Evolutionary conservation across 2,888 invertebrate genomes (phyloP).

Genomic region (Drosophila nr. medialis): DNA sequence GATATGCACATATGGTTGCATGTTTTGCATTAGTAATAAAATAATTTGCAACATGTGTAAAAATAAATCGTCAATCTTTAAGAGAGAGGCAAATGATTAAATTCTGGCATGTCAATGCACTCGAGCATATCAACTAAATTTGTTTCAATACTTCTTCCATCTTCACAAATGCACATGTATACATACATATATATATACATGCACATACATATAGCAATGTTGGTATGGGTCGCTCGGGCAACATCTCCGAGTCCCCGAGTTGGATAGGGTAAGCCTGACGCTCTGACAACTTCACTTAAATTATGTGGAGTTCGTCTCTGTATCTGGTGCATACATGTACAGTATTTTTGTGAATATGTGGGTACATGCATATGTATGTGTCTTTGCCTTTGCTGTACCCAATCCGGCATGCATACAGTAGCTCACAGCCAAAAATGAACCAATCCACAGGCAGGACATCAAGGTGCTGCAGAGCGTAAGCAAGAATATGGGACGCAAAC

Average conservation of each 20-base stretch:
- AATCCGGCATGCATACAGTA: slow-evolving; percentile 9
- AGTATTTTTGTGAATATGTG: slow-evolving; percentile 13
- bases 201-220: slow-evolving; percentile 1
- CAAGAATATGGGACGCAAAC: background rate
- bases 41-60: background rate
- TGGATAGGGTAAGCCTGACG: slow-evolving; percentile 36
- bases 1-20: background rate
- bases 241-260: slow-evolving; percentile 23
- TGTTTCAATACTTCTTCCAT: slow-evolving; percentile 54
- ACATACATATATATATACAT: background rate
- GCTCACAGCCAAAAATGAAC: background rate
- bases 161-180: slow-evolving; percentile 9
- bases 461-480: background rate
- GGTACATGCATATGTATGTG: slow-evolving; percentile 27
- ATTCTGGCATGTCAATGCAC: slow-evolving; percentile 57
- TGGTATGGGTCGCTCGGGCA: slow-evolving; percentile 19
- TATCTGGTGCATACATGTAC: slow-evolving; percentile 27
- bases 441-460: background rate
- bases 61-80: slow-evolving; percentile 25
- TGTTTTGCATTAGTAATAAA: background rate
- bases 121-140: slow-evolving; percentile 58
- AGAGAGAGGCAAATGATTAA: slow-evolving; percentile 32
- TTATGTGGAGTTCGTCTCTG: slow-evolving; percentile 51
- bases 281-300: slow-evolving; percentile 58
- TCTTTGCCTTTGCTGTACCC: slow-evolving; percentile 10